These are phyloP conservation scores for Pachypeltis micranthus DNA, from an alignment of 1,140 invertebrate genomes.

Conservation along the genomic window DNA sequence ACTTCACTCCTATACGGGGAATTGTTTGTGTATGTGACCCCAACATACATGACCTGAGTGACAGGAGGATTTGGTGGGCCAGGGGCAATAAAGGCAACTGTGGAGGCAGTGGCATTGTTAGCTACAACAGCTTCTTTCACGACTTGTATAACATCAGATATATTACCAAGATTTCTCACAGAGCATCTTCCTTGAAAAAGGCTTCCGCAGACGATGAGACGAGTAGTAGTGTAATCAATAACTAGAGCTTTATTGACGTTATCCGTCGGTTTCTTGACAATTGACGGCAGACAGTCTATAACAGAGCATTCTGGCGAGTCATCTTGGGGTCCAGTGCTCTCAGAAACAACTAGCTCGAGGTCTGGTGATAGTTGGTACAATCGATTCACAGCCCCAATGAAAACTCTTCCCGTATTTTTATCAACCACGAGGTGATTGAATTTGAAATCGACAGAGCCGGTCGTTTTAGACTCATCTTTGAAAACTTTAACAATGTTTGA, in stretches of 20 bases:
- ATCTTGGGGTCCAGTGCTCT: slow-evolving; percentile 76
- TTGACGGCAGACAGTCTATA: slow-evolving; percentile 61
- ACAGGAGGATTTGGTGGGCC: slow-evolving; percentile 74
- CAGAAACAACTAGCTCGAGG: slow-evolving; percentile 60
- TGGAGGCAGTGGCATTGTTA: slow-evolving; percentile 86
- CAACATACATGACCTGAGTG: slow-evolving; percentile 89
- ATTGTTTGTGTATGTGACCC: slow-evolving; percentile 84
- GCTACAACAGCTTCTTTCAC: slow-evolving; percentile 83
- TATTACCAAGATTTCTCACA: slow-evolving; percentile 78
- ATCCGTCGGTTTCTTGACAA: slow-evolving; percentile 60
- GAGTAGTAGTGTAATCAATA: slow-evolving; percentile 79
- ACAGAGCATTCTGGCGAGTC: slow-evolving; percentile 85
- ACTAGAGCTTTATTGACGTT: slow-evolving; percentile 93
- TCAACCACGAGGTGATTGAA: slow-evolving; percentile 85
- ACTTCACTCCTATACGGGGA: slow-evolving; percentile 88
- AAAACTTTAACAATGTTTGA: slow-evolving; percentile 29
- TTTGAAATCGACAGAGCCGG: slow-evolving; percentile 40
- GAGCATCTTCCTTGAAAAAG: slow-evolving; percentile 83
- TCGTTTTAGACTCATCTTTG: slow-evolving; percentile 28
- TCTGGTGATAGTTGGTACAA: slow-evolving; percentile 86
- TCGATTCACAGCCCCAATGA: slow-evolving; percentile 85
- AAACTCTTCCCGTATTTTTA: slow-evolving; percentile 80
- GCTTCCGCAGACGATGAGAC: slow-evolving; percentile 86
- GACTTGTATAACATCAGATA: slow-evolving; percentile 62
- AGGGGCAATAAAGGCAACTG: slow-evolving; percentile 92